Evolutionary conservation across 1,140 invertebrate species (phyloP), one percentile per base, ranked within the genome.

Genomic region (Zelostemma sp.): DNA sequence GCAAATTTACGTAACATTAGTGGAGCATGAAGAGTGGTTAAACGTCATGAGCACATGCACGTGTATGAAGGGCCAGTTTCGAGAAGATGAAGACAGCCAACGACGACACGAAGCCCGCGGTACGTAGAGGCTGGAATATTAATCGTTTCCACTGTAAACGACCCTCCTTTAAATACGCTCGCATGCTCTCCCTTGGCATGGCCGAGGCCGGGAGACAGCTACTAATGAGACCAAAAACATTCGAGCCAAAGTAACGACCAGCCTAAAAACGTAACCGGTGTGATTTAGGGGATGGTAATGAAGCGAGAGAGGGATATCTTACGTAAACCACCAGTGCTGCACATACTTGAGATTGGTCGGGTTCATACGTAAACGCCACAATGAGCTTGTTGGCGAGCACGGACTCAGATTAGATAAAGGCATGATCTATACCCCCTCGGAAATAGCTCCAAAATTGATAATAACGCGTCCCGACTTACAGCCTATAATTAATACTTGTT

Each of bases 151-250:
- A 76, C 75, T 79, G 79, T 80, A 78, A 72, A 72, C 51, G 68
- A 72, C 54, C 58, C 48, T 50, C 49, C 53, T 49, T 47, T 48
- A 58, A 56, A 47, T 49, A 46, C 63, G 61, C 66, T 61, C 45
- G 46, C 60, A 54, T 47, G 58, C 33, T 45, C 31, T 16, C 33
- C 67, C 55, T 58, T 73, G 71, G 68, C 65, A 73, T 61, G 47
- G 73, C 63, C 74, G 69, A n/a, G n/a, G 75, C 69, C 59, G 55
- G 59, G 74, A 75, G 76, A 77, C 72, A 78, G 78, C 76, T 82
- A 83, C 80, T 83, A 83, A 83, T 83, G 80, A 82, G 78, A 74
- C 79, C 78, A 83, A 82, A 83, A 83, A 83, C 80, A 82, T 80
- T 72, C 51, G 73, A 71, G 72, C 59, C 48, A 38, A 61, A 76